A percentile compares a stretch with the other conserved stretches of the same genome.
Evolutionary conservation across 2,797 vertebrate genomes (phyloP).

Genomic region (Menidia menidia): DNA sequence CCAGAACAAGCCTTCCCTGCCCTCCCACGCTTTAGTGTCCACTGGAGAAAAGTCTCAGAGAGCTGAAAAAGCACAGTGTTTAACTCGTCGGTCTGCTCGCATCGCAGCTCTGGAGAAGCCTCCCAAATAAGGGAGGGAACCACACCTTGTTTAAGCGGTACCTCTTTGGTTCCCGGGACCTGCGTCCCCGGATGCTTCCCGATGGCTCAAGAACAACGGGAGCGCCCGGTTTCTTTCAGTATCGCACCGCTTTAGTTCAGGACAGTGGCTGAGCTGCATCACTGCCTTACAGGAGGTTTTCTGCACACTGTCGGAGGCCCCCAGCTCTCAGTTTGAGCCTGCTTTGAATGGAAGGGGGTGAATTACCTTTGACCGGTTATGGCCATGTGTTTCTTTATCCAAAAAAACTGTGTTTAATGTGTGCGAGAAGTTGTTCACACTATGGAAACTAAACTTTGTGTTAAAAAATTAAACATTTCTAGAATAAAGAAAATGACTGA

Average conservation of each 20-base stretch:
- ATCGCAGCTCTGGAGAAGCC: not conserved
- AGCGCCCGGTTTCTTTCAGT: no score
- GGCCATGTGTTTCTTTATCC: slow-evolving; percentile 30
- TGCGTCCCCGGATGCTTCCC: not conserved
- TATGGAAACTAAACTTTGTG: slow-evolving; percentile 65
- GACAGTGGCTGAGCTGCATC: no score
- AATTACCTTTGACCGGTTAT: slow-evolving; percentile 30
- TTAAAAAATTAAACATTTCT: slow-evolving; percentile 25
- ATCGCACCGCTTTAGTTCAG: not conserved
- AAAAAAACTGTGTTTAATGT: slow-evolving; percentile 57
- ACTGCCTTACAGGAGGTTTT: not conserved
- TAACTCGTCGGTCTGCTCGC: not conserved
- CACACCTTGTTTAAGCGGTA: not conserved
- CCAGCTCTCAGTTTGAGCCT: not conserved
- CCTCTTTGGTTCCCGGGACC: not conserved
- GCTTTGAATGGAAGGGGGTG: slow-evolving; percentile 16
- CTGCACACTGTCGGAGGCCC: slow-evolving; percentile 7
- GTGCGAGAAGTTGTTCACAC: slow-evolving; percentile 73
- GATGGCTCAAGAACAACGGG: not conserved
- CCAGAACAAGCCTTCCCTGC: not conserved
- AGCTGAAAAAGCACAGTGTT: slow-evolving; percentile 29
- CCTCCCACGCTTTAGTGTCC: not conserved
- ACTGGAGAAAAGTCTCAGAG: not conserved
- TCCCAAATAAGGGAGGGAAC: not conserved
- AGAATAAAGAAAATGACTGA: slow-evolving; percentile 72